Evolutionary conservation across 2,113 vertebrate genomes (phyloP), one percentile per base, ranked within the genome.

Genomic region (Perca flavescens): DNA sequence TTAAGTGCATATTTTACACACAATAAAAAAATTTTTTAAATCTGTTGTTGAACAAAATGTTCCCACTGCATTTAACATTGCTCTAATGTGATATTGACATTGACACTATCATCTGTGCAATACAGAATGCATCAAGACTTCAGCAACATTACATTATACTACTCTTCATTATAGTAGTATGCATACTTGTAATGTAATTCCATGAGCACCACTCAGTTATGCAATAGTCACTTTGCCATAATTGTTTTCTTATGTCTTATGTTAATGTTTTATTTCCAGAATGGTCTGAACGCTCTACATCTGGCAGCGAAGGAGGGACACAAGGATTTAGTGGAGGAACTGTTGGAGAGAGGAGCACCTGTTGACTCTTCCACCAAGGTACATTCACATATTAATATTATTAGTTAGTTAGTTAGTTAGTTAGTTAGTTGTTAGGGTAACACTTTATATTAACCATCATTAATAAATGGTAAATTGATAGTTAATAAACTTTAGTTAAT

Each of bases 331-430:
- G 98, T 99, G 17, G 97, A 99, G 70, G 98, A 99, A 77, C 88
- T 99, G 17, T 15, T 99, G 95, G 97, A 98, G 72, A 96, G 97
- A 95, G 98, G 98, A 43, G 97, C 98, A 0, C 79, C 95, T 0
- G 98, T 99, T 89, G 97, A 99, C 91, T 98, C 98, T 43, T 95
- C 97, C 75, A 99, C 98, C 0, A 99, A 99, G 97, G 98, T 99
- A 79, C 25, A 6, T 22, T 5, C 34, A 93, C 3, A 5, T 19
- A 17, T 67, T 47, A 0, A 25, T 31, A 50, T 65, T 52, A 6
- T 34, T 25, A 25, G 25, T 25, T 25, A 25, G 25, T 25, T 25
- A 25, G 25, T 25, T 25, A 25, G 25, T 25, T 25, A 25, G 25
- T 25, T 25, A 25, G 17, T 17, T 47, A 22, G 8, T 11, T 46